Base-by-base conservation (phyloP, 2,888 invertebrate species). In the Eurytoma adleriae region DNA sequence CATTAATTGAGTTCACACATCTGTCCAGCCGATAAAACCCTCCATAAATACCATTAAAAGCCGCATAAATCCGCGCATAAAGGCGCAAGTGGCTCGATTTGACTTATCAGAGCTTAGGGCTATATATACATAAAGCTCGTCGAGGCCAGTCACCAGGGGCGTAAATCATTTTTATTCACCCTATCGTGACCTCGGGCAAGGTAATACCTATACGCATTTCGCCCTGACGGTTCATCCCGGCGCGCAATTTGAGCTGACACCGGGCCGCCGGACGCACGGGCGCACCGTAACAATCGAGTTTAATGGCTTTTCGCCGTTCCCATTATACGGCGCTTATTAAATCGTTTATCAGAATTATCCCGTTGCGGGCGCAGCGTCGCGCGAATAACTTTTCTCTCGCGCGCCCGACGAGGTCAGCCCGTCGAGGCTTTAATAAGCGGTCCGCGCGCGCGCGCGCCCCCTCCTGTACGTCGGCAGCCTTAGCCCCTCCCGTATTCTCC, bases 271-370 rank as follows among this genome's bases (percentile, higher is more conserved):
- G 24, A 24, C 12, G 20, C 13, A 3, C 20, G 20, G 4, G 59
- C 59, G n/a, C 16, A 16, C 10, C n/a, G 5, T 72, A 71, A 72
- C 52, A 50, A 71, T 48, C 61, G 14, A 14, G 20, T 72, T 62
- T 54, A 72, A 72, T 52, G 52, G 62, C 24, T 72, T 62, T 62
- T 54, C 54, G 54, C 10, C 52, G 27, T 18, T 12, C 68, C 20
- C 68, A 4, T 30, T 30, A 20, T 80, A 61, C 67, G 78, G 77
- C 82, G 71, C 80, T 82, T 82, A 81, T 84, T 80, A 80, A 83
- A 71, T 69, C 71, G 69, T 77, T 71, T 27, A 69, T 80, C 66
- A 71, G 59, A 64, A 78, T 64, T 66, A 71, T 78, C 78, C 59
- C 56, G 18, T 50, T 27, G 27, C 69, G 56, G n/a, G 20, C 12